A percentile compares a stretch with the other conserved stretches of the same genome.
These are phyloP conservation scores for Phthorimaea operculella DNA, from an alignment of 1,140 invertebrate genomes.

Conservation along the genomic window DNA sequence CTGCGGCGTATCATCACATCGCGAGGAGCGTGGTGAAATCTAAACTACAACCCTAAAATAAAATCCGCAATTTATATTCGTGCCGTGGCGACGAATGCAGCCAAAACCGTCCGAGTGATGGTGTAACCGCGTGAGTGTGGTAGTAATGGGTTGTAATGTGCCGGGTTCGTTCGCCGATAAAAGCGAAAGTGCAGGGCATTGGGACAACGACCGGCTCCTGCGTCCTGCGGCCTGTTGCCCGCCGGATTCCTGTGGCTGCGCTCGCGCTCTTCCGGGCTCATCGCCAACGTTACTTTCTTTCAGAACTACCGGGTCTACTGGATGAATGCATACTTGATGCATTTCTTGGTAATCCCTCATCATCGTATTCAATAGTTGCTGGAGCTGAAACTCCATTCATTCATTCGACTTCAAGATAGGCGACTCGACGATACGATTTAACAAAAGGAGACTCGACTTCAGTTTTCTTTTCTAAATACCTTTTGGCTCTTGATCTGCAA, in stretches of 20 bases:
- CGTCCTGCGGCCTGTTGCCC: constrained; percentile 18
- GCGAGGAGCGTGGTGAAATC: constrained; percentile 43
- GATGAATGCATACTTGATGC: neutral
- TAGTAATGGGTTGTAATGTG: constrained; percentile 64
- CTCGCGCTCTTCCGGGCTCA: neutral
- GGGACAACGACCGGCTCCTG: constrained; percentile 65
- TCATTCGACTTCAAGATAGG: no score
- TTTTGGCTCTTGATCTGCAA: no score
- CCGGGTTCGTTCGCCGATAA: constrained; percentile 64
- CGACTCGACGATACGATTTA: no score
- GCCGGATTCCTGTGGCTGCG: constrained; percentile 32
- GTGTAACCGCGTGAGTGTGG: constrained; percentile 59
- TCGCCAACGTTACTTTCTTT: no score
- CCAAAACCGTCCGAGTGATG: constrained; percentile 55
- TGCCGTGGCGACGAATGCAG: constrained; percentile 47
- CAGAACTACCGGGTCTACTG: neutral
- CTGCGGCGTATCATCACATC: neutral
- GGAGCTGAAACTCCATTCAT: no score
- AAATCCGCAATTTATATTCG: constrained; percentile 54
- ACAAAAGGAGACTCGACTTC: no score
- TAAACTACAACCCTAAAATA: constrained; percentile 47
- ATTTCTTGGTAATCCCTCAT: neutral
- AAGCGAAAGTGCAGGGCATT: constrained; percentile 65
- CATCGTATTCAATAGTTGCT: no score
- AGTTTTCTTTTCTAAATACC: no score